A percentile compares a stretch with the other conserved stretches of the same genome.
Conservation (phyloP, 1,140 invertebrate species). For the Ceratina calcarata region DNA sequence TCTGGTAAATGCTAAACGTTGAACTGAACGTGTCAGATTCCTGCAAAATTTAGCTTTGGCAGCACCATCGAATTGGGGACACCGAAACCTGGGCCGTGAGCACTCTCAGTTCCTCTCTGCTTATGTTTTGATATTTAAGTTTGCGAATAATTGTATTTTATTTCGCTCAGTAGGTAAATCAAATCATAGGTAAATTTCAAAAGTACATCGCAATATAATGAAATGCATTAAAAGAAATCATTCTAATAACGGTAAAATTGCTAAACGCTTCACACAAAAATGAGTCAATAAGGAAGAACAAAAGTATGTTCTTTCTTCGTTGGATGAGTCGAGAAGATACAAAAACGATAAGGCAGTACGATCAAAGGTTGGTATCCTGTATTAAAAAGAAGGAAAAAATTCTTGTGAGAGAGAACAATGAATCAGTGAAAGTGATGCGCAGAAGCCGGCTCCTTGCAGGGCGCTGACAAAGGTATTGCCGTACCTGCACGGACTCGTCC, state of each 20-base stretch:
- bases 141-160: neutral
- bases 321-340: neutral
- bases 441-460: conserved; percentile 36
- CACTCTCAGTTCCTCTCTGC: too few relatives aligned
- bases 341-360: neutral
- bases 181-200: neutral
- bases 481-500: conserved; percentile 28
- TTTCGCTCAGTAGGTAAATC: neutral
- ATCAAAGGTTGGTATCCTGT: neutral
- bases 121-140: neutral
- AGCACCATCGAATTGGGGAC: too few relatives aligned
- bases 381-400: neutral
- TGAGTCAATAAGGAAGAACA: neutral
- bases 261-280: neutral
- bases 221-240: neutral
- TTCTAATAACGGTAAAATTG: too few relatives aligned
- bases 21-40: too few relatives aligned
- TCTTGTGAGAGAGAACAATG: neutral
- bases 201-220: neutral
- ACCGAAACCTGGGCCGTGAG: too few relatives aligned
- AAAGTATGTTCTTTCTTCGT: neutral
- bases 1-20: too few relatives aligned
- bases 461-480: conserved; percentile 21
- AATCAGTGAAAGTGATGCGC: conserved; percentile 34
- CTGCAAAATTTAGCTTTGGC: too few relatives aligned